A percentile compares a stretch with the other conserved stretches of the same genome.
Evolutionary conservation across 2,888 invertebrate genomes (phyloP).

Genomic region (Flexamia atlantica): DNA sequence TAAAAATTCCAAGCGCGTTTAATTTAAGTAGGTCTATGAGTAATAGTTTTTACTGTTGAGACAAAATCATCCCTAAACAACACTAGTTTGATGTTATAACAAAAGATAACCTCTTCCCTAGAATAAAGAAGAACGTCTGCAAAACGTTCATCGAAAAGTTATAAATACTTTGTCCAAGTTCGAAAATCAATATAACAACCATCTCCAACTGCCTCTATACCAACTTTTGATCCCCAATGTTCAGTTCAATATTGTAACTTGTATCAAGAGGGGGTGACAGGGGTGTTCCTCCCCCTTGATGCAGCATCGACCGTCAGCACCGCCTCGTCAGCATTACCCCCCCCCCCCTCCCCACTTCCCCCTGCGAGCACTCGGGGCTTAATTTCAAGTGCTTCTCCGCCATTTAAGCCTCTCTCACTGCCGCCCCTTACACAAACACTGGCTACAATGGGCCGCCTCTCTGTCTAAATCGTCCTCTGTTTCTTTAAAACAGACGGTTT

Average conservation of each 20-base stretch:
- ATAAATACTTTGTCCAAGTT: no score
- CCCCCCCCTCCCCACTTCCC: not conserved
- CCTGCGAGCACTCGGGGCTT: slow-evolving; percentile 32
- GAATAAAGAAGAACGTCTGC: no score
- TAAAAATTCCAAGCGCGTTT: no score
- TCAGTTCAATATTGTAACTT: slow-evolving; percentile 14
- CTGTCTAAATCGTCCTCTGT: slow-evolving; percentile 38
- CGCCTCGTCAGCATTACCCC: slow-evolving; percentile 49
- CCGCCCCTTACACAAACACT: slow-evolving; percentile 46
- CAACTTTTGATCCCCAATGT: slow-evolving; percentile 16
- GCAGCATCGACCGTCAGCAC: slow-evolving; percentile 44
- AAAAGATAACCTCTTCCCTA: no score
- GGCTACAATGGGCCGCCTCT: not conserved
- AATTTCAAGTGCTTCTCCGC: slow-evolving; percentile 51
- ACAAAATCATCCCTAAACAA: no score
- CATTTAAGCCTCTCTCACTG: slow-evolving; percentile 50
- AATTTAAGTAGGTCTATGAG: no score
- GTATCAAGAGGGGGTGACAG: not conserved
- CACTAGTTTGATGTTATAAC: no score
- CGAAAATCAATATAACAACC: not conserved
- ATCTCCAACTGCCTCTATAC: not conserved
- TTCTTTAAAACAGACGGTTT: slow-evolving; percentile 48
- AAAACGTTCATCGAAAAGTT: no score
- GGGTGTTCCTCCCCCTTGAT: not conserved
- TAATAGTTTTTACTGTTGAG: no score